phyloP scores from a whole-genome alignment of 2,888 invertebrate genomes.

The Choreutis nemorana region DNA sequence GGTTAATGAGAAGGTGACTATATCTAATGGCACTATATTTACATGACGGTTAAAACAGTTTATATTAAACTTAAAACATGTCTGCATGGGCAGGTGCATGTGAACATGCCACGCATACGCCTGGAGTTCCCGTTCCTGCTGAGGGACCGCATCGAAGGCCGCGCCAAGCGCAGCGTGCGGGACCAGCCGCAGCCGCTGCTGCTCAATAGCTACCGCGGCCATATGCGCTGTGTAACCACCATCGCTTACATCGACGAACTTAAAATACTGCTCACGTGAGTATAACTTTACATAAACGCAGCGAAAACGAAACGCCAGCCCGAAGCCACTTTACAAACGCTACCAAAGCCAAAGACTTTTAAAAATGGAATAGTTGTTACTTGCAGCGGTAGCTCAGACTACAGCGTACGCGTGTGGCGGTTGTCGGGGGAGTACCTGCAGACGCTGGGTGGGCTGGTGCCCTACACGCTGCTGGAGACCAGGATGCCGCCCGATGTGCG shows the following conservation, averaged over 20 bases:
- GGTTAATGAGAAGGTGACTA: constrained; percentile 34
- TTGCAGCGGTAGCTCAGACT: constrained; percentile 72
- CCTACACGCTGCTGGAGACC: constrained; percentile 65
- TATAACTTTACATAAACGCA: not conserved
- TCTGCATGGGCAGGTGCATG: constrained; percentile 31
- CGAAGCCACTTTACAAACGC: too few relatives aligned
- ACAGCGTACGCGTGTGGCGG: constrained; percentile 79
- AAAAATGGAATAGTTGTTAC: too few relatives aligned
- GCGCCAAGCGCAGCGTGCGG: constrained; percentile 71
- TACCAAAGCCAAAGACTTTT: too few relatives aligned
- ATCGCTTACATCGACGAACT: constrained; percentile 72
- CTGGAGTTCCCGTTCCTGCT: constrained; percentile 78
- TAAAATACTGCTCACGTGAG: constrained; percentile 73
- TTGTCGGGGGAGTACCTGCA: constrained; percentile 75
- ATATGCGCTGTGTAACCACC: constrained; percentile 72
- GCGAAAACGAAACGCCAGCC: too few relatives aligned
- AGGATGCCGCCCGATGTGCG: constrained; percentile 77
- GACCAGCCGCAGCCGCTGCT: constrained; percentile 71
- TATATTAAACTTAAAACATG: not conserved
- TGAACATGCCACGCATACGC: constrained; percentile 70
- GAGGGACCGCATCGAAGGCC: constrained; percentile 70
- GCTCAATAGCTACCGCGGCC: constrained; percentile 75
- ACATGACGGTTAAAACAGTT: not conserved
- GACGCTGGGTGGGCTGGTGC: constrained; percentile 75
- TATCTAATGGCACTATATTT: not conserved